Base-by-base conservation (phyloP, 1,140 invertebrate genomes). In the Drosophila persimilis region DNA sequence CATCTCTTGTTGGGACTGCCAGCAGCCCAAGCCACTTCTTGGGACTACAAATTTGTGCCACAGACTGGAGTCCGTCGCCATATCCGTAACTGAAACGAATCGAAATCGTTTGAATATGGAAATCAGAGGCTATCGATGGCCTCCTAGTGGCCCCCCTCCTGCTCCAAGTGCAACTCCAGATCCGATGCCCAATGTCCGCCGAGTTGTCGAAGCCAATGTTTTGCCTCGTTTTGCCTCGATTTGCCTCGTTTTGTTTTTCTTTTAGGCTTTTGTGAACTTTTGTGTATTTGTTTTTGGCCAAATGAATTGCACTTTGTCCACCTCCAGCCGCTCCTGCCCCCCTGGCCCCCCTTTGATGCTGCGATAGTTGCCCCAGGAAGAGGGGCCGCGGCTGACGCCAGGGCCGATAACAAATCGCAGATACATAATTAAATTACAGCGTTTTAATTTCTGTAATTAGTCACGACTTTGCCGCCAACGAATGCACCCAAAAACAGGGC, bases 391-490 rank as follows among this genome's bases (percentile, higher is more conserved):
- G 65, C 55, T 67, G 64, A 53, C 51, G 67, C 56, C 66, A 58
- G 52, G 58, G 65, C 55, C 70, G 89, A 90, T 90, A 90, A 90
- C 81, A 81, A 91, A 90, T 89, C 90, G 83, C 75, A 89, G 90
- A 91, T 91, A 91, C 90, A 91, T 91, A 91, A 91, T 91, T 91
- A 91, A 91, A 90, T 91, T 91, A 91, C 90, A 91, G 90, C 86
- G 90, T 91, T 91, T 91, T 90, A 91, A 91, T 91, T 91, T 91
- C 90, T 90, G 90, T 91, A 91, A 91, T 91, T 91, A 91, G 90
- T 91, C 90, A 91, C 90, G 90, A 91, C 79, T 91, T 90, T 79
- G 71, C 50, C 48, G 60, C 55, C 22, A 54, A 44, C 44, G 31
- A 22, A 54, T 17, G 48, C 48, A 48, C 39, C 43, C 53, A 22